Conservation (phyloP, 2,797 vertebrate genomes). For the Nyctalus aviator region DNA sequence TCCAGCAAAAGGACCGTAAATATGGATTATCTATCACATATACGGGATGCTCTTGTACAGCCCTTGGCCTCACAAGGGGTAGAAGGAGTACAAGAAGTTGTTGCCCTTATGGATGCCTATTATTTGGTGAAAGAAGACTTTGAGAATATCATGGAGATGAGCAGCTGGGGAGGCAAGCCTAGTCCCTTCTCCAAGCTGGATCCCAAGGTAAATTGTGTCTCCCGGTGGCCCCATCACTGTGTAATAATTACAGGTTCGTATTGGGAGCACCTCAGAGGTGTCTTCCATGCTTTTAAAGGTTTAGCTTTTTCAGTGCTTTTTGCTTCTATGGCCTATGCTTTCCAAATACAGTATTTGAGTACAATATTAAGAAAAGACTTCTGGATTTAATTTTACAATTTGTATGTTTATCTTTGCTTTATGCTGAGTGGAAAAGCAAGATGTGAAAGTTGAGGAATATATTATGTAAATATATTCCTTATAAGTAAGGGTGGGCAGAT, state of each 20-base stretch:
- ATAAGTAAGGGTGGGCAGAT: not conserved
- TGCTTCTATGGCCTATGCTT: not conserved
- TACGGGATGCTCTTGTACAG: conserved; percentile 91
- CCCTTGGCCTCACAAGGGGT: conserved; percentile 90
- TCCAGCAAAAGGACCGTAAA: conserved; percentile 94
- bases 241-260: not conserved
- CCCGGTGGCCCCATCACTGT: not conserved
- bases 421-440: not conserved
- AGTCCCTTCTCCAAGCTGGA: conserved; percentile 96
- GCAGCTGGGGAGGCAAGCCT: conserved; percentile 93
- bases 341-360: not conserved
- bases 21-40: conserved; percentile 93
- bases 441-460: conserved; percentile 11
- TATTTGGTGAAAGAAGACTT: conserved; percentile 96
- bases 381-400: not conserved
- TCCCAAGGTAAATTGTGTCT: conserved; percentile 91
- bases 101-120: conserved; percentile 95
- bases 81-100: conserved; percentile 91
- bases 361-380: not conserved
- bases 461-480: not conserved
- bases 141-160: conserved; percentile 97
- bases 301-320: not conserved
- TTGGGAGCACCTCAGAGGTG: not conserved
- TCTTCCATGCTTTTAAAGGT: not conserved
- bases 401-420: conserved; percentile 38